phyloP scores from a whole-genome alignment of 1,140 invertebrate genomes.

The Cherax destructor region DNA sequence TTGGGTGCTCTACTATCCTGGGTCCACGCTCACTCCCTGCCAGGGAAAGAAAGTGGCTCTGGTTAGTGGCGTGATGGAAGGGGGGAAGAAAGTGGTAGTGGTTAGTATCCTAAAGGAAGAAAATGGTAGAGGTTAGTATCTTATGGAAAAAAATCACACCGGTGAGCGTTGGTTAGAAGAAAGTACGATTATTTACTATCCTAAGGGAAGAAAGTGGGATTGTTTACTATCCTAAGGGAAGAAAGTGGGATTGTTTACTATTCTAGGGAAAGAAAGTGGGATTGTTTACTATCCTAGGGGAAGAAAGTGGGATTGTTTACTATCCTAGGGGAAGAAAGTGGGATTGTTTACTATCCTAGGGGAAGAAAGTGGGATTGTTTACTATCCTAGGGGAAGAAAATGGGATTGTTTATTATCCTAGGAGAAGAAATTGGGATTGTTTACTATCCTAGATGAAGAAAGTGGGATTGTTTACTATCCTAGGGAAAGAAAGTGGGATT shows the following conservation, averaged over 20 bases:
- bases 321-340: not conserved
- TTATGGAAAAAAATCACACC: too few relatives aligned
- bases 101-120: not conserved
- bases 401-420: not conserved
- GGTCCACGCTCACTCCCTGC: slow-evolving; percentile 8
- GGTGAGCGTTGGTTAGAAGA: too few relatives aligned
- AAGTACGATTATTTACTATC: too few relatives aligned
- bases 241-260: too few relatives aligned
- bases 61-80: not conserved
- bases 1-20: slow-evolving; percentile 77
- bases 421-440: not conserved
- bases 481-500: too few relatives aligned
- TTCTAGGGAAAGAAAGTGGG: not conserved
- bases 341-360: not conserved
- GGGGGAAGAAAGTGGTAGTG: not conserved
- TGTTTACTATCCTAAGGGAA: too few relatives aligned
- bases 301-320: not conserved
- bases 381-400: not conserved
- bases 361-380: not conserved
- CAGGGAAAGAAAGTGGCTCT: not conserved
- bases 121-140: not conserved
- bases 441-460: not conserved
- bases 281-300: too few relatives aligned
- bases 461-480: too few relatives aligned
- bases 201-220: too few relatives aligned